Base-by-base conservation (phyloP, 1,140 invertebrate species). In the Magallana angulata region DNA sequence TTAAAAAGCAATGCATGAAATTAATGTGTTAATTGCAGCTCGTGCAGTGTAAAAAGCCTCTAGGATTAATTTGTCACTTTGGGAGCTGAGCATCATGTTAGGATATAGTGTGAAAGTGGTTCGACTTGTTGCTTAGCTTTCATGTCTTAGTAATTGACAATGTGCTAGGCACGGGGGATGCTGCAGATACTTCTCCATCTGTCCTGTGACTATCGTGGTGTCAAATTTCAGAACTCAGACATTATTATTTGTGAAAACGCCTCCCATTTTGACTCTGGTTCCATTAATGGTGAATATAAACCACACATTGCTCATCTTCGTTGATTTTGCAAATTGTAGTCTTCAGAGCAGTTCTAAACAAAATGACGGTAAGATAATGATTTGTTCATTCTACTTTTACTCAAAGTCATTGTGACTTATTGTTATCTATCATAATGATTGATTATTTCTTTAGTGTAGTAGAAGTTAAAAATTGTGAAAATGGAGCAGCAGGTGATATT, bases 1-100 rank as follows among this genome's bases (percentile, higher is more conserved):
- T 48, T 76, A 76, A 76, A 76, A 64, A n/a, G 11, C 36, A 30
- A 76, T 76, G 68, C 68, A 76, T 76, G 68, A 76, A 30, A 24
- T 76, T 76, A 76, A 76, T 76, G 68, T 76, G 68, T 76, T 76
- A 76, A 76, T 76, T 76, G 68, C 68, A 30, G 68, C 24, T 76
- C 68, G 12, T 76, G 24, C 24, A 36, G 68, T 76, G 68, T 76
- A 76, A 76, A 76, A 76, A 76, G 68, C 68, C 24, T 76, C 24
- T 76, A 76, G 68, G 68, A 76, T 30, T 76, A 76, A 76, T 76
- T 24, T 76, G 68, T 76, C 68, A 76, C 68, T 30, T 30, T 76
- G 68, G 12, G 68, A 76, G 68, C 11, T 11, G 8, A 11, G 36
- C 36, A 30, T 30, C 24, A 64, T 64, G 60, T 64, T 16, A 1